Conservation (phyloP, 2,113 vertebrate genomes). For the Meriones unguiculatus region DNA sequence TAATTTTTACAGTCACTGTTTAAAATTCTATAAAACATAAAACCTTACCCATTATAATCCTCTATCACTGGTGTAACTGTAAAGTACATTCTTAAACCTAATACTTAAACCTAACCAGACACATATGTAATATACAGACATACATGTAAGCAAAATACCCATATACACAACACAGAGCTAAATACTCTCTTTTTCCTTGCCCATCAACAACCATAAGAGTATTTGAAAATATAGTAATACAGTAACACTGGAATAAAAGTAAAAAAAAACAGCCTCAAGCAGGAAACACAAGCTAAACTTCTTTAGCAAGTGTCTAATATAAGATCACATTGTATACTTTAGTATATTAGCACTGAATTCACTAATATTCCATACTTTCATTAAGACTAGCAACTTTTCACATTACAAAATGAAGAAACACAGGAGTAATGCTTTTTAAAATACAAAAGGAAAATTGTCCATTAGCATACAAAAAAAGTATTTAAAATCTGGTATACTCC, state of each 20-base stretch:
- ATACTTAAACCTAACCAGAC: constrained; percentile 35
- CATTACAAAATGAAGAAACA: constrained; percentile 16
- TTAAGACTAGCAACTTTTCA: constrained; percentile 47
- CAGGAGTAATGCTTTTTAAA: constrained; percentile 46
- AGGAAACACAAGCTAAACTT: background rate
- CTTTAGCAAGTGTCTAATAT: background rate
- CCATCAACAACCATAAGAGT: constrained; percentile 26
- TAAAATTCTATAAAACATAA: constrained; percentile 52
- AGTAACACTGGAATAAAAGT: constrained; percentile 44
- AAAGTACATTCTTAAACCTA: constrained; percentile 30
- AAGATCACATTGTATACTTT: background rate
- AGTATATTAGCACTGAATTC: background rate
- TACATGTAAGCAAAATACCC: background rate
- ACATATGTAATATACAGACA: background rate
- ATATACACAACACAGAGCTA: background rate
- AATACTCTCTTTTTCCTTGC: constrained; percentile 23
- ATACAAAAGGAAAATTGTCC: background rate
- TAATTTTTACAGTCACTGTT: constrained; percentile 55
- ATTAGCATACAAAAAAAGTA: background rate
- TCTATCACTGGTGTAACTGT: background rate
- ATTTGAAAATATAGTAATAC: constrained; percentile 15
- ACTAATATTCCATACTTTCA: constrained; percentile 39
- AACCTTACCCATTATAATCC: constrained; percentile 30
- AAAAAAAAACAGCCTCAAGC: background rate
- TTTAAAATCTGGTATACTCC: background rate